Conservation (phyloP, 2,888 invertebrate genomes). For the Lithophane leautieri region DNA sequence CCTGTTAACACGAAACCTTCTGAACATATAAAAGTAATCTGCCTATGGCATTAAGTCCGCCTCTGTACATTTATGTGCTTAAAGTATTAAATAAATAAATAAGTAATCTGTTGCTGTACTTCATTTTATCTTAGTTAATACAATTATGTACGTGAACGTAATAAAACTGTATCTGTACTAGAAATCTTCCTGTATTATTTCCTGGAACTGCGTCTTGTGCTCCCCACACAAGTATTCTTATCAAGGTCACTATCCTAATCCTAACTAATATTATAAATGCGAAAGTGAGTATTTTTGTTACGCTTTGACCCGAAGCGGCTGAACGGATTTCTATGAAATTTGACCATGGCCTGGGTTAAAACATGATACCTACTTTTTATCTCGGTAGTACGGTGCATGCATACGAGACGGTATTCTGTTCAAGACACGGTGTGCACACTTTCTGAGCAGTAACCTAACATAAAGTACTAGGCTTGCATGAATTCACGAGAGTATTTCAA, state of each 20-base stretch:
- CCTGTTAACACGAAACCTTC: no score
- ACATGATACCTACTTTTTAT: background rate
- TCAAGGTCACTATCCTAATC: background rate
- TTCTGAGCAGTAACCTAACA: no score
- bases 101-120: background rate
- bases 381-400: no score
- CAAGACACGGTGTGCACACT: background rate
- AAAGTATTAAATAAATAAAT: no score
- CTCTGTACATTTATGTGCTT: no score
- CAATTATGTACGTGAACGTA: background rate
- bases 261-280: background rate
- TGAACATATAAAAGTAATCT: background rate
- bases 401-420: background rate
- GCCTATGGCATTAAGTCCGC: no score
- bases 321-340: background rate
- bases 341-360: background rate
- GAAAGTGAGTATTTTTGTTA: background rate
- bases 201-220: background rate
- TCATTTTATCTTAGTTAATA: background rate
- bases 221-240: constrained; percentile 1
- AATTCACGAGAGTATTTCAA: no score
- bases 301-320: background rate
- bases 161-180: background rate
- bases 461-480: no score
- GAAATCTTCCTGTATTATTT: background rate